Conservation (phyloP, 2,888 invertebrate genomes). For the Malachius bipustulatus region DNA sequence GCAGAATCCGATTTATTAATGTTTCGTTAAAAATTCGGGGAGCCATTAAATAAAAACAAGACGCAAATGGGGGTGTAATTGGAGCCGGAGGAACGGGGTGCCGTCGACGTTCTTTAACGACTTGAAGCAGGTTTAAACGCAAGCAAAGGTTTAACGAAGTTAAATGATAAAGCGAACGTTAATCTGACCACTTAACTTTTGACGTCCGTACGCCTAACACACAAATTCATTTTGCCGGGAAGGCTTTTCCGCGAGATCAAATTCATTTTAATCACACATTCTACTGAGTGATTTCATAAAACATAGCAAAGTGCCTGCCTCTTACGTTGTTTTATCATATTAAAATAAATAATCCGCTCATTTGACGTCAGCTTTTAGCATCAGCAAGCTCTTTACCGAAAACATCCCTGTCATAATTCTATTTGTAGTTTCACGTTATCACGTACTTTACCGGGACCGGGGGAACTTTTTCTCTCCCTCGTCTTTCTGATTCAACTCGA, state of each 20-base stretch:
- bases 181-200: slow-evolving; percentile 30
- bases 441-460: no score
- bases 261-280: slow-evolving; percentile 35
- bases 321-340: slow-evolving; percentile 14
- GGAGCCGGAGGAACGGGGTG: slow-evolving; percentile 3
- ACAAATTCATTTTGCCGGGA: slow-evolving; percentile 31
- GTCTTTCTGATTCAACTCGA: no score
- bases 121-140: background rate
- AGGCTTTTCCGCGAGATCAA: slow-evolving; percentile 34
- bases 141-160: slow-evolving; percentile 19
- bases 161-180: slow-evolving; percentile 24
- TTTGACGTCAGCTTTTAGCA: slow-evolving; percentile 14
- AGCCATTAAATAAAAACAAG: background rate
- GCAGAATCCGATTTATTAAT: no score
- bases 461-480: no score
- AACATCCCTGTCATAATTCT: slow-evolving; percentile 2
- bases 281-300: slow-evolving; percentile 31
- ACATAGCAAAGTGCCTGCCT: slow-evolving; percentile 26
- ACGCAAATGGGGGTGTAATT: background rate
- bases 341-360: slow-evolving; percentile 14
- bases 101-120: slow-evolving; percentile 7
- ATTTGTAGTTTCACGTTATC: slow-evolving; percentile 1
- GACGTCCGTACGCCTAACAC: slow-evolving; percentile 25
- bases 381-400: slow-evolving; percentile 1
- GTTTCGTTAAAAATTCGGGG: no score